phyloP scores from a whole-genome alignment of 2,888 invertebrate species.

The Dynastes grantii region DNA sequence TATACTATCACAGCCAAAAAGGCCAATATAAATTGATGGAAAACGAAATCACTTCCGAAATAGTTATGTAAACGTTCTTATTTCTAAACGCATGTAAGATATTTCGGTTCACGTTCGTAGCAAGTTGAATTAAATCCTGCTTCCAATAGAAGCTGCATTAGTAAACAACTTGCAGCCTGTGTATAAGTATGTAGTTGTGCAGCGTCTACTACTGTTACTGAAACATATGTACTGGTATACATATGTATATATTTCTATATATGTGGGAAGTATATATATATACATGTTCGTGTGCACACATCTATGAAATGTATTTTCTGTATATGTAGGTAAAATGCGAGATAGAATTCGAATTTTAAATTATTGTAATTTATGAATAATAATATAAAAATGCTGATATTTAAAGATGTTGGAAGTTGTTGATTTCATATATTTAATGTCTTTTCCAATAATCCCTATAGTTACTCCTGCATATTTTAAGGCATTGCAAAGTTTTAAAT shows the following conservation, averaged over 20 bases:
- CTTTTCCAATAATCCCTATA: too few species aligned
- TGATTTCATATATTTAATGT: too few species aligned
- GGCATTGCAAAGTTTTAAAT: too few species aligned
- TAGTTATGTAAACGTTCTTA: conserved; percentile 21
- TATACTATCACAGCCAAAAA: too few species aligned
- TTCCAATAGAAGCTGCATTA: background rate
- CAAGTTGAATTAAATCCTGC: conserved; percentile 27
- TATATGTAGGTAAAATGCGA: background rate
- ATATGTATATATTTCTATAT: background rate
- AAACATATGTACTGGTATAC: conserved; percentile 16
- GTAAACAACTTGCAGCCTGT: conserved; percentile 25
- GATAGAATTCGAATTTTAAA: background rate
- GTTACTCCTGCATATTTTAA: too few species aligned
- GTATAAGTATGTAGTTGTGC: background rate
- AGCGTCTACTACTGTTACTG: background rate
- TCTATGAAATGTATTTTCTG: background rate
- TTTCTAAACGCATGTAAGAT: conserved; percentile 25
- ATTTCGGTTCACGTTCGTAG: conserved; percentile 33
- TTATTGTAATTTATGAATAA: background rate
- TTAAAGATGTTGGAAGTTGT: too few species aligned
- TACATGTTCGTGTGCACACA: background rate
- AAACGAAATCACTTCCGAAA: conserved; percentile 4
- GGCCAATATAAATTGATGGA: background rate
- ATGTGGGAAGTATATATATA: too few species aligned
- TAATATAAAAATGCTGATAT: too few species aligned